Conservation (phyloP, 1,140 invertebrate genomes). For the Galleria mellonella region DNA sequence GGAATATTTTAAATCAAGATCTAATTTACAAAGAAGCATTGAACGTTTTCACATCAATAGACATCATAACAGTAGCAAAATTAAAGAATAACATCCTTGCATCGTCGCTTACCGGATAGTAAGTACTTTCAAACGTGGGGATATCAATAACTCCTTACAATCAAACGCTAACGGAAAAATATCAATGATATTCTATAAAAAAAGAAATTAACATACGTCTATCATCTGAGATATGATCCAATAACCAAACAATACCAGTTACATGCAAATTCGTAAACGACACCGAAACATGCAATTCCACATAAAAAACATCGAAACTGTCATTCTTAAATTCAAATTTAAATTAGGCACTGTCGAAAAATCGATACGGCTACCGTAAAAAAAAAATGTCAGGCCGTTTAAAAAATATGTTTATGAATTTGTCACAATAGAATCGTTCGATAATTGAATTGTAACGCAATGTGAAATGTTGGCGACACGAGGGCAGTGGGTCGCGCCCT, state of each 20-base stretch:
- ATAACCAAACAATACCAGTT: conserved; percentile 36
- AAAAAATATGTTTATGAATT: conserved; percentile 54
- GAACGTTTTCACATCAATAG: conserved; percentile 51
- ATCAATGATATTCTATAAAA: conserved; percentile 22
- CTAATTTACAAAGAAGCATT: conserved; percentile 18
- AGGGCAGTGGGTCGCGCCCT: conserved; percentile 63
- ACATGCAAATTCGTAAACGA: conserved; percentile 60
- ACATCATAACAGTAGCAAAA: conserved; percentile 46
- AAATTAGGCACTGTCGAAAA: conserved; percentile 39
- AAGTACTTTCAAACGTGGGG: conserved; percentile 6
- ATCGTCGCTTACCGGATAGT: conserved; percentile 19
- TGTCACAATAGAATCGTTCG: conserved; percentile 42
- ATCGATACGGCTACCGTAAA: conserved; percentile 47
- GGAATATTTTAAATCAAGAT: conserved; percentile 38
- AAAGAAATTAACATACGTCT: conserved; percentile 62
- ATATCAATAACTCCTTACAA: conserved; percentile 24
- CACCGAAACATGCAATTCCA: conserved; percentile 19
- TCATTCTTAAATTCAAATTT: conserved; percentile 44
- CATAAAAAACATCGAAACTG: conserved; percentile 26
- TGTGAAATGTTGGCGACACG: conserved; percentile 43
- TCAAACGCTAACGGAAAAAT: conserved; percentile 24
- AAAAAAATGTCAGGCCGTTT: conserved; percentile 38
- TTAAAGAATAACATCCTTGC: conserved; percentile 59
- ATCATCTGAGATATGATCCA: conserved; percentile 61
- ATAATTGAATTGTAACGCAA: conserved; percentile 64